Base-by-base conservation (phyloP, 2,113 vertebrate genomes). In the Amazona vittata region DNA sequence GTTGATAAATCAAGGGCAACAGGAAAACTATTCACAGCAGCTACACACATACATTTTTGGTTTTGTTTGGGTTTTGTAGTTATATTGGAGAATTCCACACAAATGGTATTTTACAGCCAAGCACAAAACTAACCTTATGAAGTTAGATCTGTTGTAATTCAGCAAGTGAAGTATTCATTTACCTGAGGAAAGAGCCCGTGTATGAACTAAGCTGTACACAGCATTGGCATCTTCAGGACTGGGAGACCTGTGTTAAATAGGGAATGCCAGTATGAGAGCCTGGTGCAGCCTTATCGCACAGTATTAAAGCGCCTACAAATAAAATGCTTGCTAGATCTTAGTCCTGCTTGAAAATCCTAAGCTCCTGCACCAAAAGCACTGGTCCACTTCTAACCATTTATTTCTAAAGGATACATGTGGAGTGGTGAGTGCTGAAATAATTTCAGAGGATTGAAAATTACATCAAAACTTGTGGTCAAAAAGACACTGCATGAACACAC, bases 201-300 rank as follows among this genome's bases (percentile, higher is more conserved):
- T 50, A 39, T 43, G 37, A 81, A 29, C 8, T 73, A 59, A 92
- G 25, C 31, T 43, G 6, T 39, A 43, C 12, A 50, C 4, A 74
- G 25, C 20, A 33, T 0, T 0, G 22, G 18, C 35, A 33, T 26
- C 26, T 75, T 86, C 60, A 64, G 64, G 15, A 67, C 41, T 55
- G 20, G 25, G 14, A 83, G 12, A 71, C 41, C 31, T 3, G 0
- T 15, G 28, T 49, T 55, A 70, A 88, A 53, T 21, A 78, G 24
- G 41, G 31, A 78, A 46, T 50, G 15, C 6, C 60, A 44, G 21
- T 25, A 17, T 22, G 55, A 53, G 15, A 71, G n/a, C 21, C 28
- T 12, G 39, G 49, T 8, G 50, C 50, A 87, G 46, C 33, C 19
- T 13, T 19, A 41, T 26, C 0, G 0, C 19, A 41, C 20, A 33